phyloP scores from a whole-genome alignment of 1,140 invertebrate genomes.

The Pachyrhynchus sulphureomaculatus region DNA sequence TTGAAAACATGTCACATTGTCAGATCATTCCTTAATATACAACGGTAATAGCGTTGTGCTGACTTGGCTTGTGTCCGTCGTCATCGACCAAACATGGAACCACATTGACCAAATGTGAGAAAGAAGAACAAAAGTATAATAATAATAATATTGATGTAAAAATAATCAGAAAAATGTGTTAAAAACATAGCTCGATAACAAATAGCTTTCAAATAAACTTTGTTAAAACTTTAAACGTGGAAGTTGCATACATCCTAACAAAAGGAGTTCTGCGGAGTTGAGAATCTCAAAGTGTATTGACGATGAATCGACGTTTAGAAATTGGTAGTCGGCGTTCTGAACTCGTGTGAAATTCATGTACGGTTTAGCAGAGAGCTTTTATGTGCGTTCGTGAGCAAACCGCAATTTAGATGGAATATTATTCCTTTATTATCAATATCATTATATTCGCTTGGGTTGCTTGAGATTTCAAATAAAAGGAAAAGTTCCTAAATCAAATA shows the following conservation, averaged over 20 bases:
- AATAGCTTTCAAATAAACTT: background rate
- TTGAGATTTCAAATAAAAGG: too few species aligned
- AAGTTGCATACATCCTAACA: background rate
- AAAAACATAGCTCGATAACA: background rate
- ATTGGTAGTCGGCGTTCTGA: background rate
- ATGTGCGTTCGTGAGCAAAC: background rate
- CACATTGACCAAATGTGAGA: too few species aligned
- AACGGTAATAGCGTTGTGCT: too few species aligned
- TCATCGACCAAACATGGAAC: too few species aligned
- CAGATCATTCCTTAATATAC: too few species aligned
- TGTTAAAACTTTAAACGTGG: background rate
- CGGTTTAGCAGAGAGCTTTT: background rate
- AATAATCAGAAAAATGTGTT: too few species aligned
- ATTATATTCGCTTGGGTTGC: too few species aligned
- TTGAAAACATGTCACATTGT: too few species aligned
- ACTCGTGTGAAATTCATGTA: background rate
- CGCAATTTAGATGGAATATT: background rate
- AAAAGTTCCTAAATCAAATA: too few species aligned
- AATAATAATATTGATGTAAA: too few species aligned
- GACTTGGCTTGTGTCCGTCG: too few species aligned
- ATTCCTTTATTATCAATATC: background rate
- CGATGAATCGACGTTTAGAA: constrained; percentile 10
- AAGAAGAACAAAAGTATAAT: too few species aligned
- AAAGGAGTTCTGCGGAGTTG: constrained; percentile 1
- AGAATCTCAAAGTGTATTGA: constrained; percentile 4